Evolutionary conservation across 2,888 invertebrate species (phyloP).

Genomic region (Allophyes oxyacanthae): DNA sequence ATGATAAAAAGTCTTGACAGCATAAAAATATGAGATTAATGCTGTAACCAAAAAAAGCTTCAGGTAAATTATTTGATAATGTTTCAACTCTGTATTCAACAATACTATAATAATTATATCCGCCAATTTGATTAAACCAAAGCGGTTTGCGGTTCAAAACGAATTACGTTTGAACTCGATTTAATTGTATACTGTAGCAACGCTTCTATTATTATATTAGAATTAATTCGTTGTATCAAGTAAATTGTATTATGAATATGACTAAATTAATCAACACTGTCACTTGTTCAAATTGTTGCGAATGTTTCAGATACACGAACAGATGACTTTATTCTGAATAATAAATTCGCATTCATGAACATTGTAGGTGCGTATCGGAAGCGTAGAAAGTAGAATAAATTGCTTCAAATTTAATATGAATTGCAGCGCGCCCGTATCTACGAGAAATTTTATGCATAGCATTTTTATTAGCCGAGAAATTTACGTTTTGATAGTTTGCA

Average conservation of each 20-base stretch:
- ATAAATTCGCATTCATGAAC: constrained; percentile 14
- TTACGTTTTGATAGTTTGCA: constrained; percentile 24
- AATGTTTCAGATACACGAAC: not conserved
- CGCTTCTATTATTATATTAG: constrained; percentile 5
- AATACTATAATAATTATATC: constrained; percentile 3
- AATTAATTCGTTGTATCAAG: constrained; percentile 9
- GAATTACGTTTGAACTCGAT: constrained; percentile 26
- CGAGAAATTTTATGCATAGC: constrained; percentile 8
- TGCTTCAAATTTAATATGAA: constrained; percentile 13
- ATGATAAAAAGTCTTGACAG: no score
- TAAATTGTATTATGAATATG: constrained; percentile 31
- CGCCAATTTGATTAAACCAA: constrained; percentile 15
- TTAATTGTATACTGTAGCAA: constrained; percentile 13
- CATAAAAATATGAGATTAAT: no score
- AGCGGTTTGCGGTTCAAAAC: constrained; percentile 26
- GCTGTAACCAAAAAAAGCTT: not conserved
- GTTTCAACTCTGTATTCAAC: not conserved
- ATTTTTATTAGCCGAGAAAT: constrained; percentile 15
- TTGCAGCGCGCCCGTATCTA: constrained; percentile 7
- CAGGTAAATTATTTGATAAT: not conserved
- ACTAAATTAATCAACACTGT: constrained; percentile 21
- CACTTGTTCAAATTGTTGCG: not conserved
- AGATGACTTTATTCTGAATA: constrained; percentile 23
- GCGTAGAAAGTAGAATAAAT: constrained; percentile 10
- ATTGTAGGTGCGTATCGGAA: constrained; percentile 9